Evolutionary conservation across 2,888 invertebrate genomes (phyloP), one percentile per base, ranked within the genome.

Genomic region (Gisinianus flammeolus): DNA sequence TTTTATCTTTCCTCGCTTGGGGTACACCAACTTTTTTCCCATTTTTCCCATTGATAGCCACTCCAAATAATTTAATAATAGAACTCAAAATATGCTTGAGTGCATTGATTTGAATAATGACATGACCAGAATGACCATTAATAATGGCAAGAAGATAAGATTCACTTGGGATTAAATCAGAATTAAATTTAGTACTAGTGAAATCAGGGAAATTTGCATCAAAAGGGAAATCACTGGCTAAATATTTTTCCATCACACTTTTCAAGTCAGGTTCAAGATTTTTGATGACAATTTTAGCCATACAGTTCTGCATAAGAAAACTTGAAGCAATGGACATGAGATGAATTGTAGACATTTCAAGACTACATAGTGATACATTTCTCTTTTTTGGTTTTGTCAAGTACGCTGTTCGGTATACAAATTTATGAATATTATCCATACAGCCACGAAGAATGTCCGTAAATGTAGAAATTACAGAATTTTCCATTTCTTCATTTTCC

Each of bases 81-180:
- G 91, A 90, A 81, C 91, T 89, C 12, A 93, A 87, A 52, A 92
- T 87, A 84, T 91, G 90, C 85, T 91, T 91, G 83, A 93, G 86
- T 0, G 92, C 91, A 12, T 90, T 35, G 16, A 76, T 76, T 35
- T 76, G 62, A 12, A 12, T 26, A 22, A 77, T 68, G 22, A 68
- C 71, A 6, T 79, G 56, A 8, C 75, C 74, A 22, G 70, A 64
- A 85, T 93, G 92, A 31, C 91, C 90, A 81, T 89, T 90, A 52
- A 94, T 91, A 5, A 94, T 91, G 75, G 91, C 91, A n/a, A 94
- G 89, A 2, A 94, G 91, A 83, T 93, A 94, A 85, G 92, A 94
- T 86, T 95, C 95, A 0, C 93, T 92, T 19, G 95, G 94, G 81
- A 95, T 92, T 54, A 93, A 91, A 86, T 95, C 94, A 81, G 80